Conservation (phyloP, 2,888 invertebrate genomes). For the Margaritifera margaritifera region DNA sequence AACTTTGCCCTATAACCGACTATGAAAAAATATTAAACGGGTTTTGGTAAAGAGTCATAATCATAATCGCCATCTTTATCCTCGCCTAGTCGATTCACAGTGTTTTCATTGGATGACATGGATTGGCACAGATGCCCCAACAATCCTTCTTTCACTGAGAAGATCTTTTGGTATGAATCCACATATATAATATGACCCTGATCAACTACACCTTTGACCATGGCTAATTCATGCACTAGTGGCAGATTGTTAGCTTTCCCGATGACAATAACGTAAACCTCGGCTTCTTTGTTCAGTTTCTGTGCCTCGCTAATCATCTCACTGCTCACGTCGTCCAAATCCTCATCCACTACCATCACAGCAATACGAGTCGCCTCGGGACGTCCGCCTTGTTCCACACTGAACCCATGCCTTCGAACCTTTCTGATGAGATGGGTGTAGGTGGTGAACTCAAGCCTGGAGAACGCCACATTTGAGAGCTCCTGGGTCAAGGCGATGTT, state of each 20-base stretch:
- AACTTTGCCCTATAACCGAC: too few species aligned
- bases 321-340: conserved; percentile 25
- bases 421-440: conserved; percentile 32
- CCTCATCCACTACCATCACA: conserved; percentile 37
- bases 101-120: too few species aligned
- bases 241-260: conserved; percentile 9
- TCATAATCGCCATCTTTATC: too few species aligned
- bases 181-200: too few species aligned
- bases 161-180: too few species aligned
- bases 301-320: conserved; percentile 21
- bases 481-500: conserved; percentile 31
- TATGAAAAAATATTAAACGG: too few species aligned
- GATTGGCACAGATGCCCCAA: too few species aligned
- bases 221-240: too few species aligned
- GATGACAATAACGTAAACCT: conserved; percentile 28
- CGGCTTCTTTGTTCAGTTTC: conserved; percentile 9
- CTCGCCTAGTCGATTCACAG: too few species aligned
- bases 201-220: too few species aligned
- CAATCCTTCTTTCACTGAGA: too few species aligned
- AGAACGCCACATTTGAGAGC: conserved; percentile 26
- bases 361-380: conserved; percentile 24
- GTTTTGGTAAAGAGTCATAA: too few species aligned
- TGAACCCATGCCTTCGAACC: conserved; percentile 29
- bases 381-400: conserved; percentile 32
- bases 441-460: conserved; percentile 27